phyloP scores from a whole-genome alignment of 2,797 vertebrate genomes.

The Xerus rutilus region DNA sequence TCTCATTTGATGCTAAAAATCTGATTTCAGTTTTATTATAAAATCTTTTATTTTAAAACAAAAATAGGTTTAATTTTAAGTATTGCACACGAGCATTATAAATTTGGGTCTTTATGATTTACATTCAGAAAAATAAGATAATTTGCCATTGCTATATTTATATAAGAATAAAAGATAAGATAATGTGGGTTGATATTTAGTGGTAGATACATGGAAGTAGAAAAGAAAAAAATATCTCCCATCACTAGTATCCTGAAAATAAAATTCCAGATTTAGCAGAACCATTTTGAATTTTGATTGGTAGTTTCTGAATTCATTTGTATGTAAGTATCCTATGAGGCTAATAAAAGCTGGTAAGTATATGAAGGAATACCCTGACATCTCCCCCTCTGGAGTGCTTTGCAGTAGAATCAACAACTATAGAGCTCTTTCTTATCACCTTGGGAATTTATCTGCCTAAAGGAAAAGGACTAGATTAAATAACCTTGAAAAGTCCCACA shows the following conservation, averaged over 20 bases:
- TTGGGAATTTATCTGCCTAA: slow-evolving; percentile 21
- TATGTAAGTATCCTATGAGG: not conserved
- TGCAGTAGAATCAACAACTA: slow-evolving; percentile 24
- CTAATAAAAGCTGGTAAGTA: not conserved
- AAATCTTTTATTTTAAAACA: not conserved
- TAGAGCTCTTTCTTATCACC: not conserved
- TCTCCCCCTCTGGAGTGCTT: not conserved
- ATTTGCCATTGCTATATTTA: not conserved
- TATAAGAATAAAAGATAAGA: not conserved
- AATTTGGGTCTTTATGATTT: not conserved
- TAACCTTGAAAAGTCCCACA: not conserved
- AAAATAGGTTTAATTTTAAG: not conserved
- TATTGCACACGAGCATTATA: not conserved
- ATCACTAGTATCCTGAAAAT: not conserved
- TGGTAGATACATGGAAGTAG: not conserved
- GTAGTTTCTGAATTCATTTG: not conserved
- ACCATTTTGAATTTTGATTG: not conserved
- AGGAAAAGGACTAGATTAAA: not conserved
- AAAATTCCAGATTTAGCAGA: not conserved
- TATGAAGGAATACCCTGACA: not conserved
- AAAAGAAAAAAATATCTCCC: not conserved
- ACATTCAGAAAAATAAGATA: not conserved
- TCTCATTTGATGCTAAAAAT: not conserved
- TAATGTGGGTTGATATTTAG: not conserved
- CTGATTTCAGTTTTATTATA: not conserved